phyloP scores from a whole-genome alignment of 2,797 vertebrate species.

The Mionectes olivaceus region DNA sequence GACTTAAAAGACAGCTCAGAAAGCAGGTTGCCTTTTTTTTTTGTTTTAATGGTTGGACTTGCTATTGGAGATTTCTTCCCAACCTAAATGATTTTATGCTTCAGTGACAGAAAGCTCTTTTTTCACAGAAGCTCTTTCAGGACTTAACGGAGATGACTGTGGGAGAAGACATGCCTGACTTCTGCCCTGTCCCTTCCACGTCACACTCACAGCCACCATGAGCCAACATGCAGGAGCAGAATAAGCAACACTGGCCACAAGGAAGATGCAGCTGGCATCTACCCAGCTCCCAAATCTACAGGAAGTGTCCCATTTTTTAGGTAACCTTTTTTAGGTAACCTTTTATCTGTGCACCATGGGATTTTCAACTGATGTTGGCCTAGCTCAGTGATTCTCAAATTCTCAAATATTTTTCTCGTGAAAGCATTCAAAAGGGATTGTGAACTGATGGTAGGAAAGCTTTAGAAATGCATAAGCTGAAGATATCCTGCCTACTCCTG shows the following conservation, averaged over 20 bases:
- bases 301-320: background rate
- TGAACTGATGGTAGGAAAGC: background rate
- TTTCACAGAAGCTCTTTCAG: background rate
- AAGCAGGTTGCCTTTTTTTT: background rate
- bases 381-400: background rate
- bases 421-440: constrained; percentile 23
- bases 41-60: background rate
- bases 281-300: background rate
- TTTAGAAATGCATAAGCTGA: constrained; percentile 17
- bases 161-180: background rate
- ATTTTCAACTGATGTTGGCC: background rate
- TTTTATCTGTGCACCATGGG: background rate
- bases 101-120: background rate
- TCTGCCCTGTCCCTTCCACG: background rate
- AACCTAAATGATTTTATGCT: background rate
- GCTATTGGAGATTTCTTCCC: background rate
- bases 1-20: background rate
- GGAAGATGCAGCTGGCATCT: background rate
- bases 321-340: background rate
- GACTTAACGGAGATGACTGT: background rate
- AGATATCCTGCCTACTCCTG: background rate
- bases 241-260: background rate
- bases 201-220: background rate
- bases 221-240: background rate
- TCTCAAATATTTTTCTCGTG: background rate